Conservation (phyloP, 2,888 invertebrate genomes). For the Lagria hirta region DNA sequence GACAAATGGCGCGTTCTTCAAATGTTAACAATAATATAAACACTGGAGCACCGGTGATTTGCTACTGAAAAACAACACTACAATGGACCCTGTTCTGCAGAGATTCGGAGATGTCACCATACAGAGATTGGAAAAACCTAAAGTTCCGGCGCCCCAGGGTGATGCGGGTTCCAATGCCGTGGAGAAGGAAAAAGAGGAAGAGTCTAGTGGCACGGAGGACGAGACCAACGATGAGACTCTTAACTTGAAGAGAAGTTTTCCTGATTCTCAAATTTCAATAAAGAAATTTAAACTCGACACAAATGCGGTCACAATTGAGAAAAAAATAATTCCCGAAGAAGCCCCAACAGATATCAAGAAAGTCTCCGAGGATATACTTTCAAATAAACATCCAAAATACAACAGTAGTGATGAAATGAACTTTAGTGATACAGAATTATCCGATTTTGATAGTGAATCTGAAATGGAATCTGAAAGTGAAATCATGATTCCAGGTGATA, state of each 20-base stretch:
- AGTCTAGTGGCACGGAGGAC: slow-evolving; percentile 35
- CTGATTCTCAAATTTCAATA: slow-evolving; percentile 36
- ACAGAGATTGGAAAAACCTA: slow-evolving; percentile 55
- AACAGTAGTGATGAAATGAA: slow-evolving; percentile 26
- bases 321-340: slow-evolving; percentile 22
- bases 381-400: slow-evolving; percentile 13
- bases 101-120: slow-evolving; percentile 64
- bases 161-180: slow-evolving; percentile 32
- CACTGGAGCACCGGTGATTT: too few relatives aligned
- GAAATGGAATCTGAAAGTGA: slow-evolving; percentile 54
- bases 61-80: neutral
- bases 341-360: slow-evolving; percentile 3
- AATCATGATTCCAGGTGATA: slow-evolving; percentile 46
- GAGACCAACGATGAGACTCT: slow-evolving; percentile 37
- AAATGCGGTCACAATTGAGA: slow-evolving; percentile 30
- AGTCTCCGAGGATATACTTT: slow-evolving; percentile 31
- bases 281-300: slow-evolving; percentile 42
- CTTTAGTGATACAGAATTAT: slow-evolving; percentile 49
- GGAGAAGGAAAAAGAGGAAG: slow-evolving; percentile 36
- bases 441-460: slow-evolving; percentile 49
- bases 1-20: slow-evolving; percentile 46
- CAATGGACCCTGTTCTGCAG: slow-evolving; percentile 59
- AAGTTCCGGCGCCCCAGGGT: slow-evolving; percentile 39
- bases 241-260: slow-evolving; percentile 37
- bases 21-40: slow-evolving; percentile 46